Base-by-base conservation (phyloP, 2,113 vertebrate genomes). In the Gavialis gangeticus region DNA sequence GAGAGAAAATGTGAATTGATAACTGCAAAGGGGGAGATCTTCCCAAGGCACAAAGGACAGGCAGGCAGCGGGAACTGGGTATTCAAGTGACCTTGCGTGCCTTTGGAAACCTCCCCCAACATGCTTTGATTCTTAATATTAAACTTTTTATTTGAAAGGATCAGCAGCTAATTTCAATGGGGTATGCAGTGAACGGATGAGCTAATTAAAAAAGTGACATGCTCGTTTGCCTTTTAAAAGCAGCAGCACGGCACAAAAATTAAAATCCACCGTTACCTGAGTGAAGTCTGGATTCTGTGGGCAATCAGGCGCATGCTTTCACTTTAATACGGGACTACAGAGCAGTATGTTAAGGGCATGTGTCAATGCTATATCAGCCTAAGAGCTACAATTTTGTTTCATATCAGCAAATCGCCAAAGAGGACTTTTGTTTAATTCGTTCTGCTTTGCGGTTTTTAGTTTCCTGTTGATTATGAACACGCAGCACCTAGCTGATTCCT, bases 31-130 rank as follows among this genome's bases (percentile, higher is more conserved):
- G 30, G 19, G 67, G 22, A 71, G 30, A 22, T 13, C 46, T 37
- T 11, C 30, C 67, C 21, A 37, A 71, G 15, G 27, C 0, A 8
- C 0, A 67, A 25, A 0, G 8, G 28, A 24, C 67, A 80, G 25
- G 2, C 83, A 85, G 78, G 10, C 22, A 64, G 25, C 17, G 6
- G 4, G 22, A 24, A 69, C 13, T 3, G 18, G 37, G 76, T 56
- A 22, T 67, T 19, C 30, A 22, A 19, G 25, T 62, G 79, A 69
- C 37, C 58, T 17, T 81, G 19, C 2, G 11, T 1, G 4, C 1
- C 73, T 37, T 8, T 3, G 25, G 57, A 28, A 27, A 12, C 5
- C 69, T 13, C 15, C 54, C 17, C 57, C 13, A 2, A 18, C 60
- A 5, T 85, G 27, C 5, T 60, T 8, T 37, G 59, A 8, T 2